phyloP scores from a whole-genome alignment of 2,113 vertebrate genomes.

The Ivindomyrus marchei region DNA sequence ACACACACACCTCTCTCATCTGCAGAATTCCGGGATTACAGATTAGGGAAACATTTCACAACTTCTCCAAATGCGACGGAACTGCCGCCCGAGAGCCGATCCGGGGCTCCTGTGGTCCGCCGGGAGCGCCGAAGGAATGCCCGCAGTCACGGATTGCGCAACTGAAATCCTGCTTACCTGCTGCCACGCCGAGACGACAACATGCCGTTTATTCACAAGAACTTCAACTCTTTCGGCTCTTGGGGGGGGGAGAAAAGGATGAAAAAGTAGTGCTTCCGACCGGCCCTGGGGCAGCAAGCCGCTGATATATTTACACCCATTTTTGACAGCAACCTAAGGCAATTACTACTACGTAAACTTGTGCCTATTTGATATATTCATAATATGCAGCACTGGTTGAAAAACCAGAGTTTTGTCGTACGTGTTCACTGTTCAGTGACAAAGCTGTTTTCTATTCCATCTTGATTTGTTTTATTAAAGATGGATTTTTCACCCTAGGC shows the following conservation, averaged over 20 bases:
- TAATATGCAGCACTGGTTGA: not conserved
- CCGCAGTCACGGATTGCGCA: conserved; percentile 47
- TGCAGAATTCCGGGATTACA: conserved; percentile 16
- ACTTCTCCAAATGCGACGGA: conserved; percentile 15
- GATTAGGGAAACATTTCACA: conserved; percentile 23
- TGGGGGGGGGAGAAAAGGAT: not conserved
- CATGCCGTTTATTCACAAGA: conserved; percentile 41
- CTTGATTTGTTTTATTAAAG: not conserved
- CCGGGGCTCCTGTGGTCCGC: conserved; percentile 44
- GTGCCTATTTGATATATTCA: not conserved
- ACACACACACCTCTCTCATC: not conserved
- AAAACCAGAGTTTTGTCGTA: not conserved
- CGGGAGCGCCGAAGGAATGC: conserved; percentile 52
- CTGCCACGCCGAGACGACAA: conserved; percentile 55
- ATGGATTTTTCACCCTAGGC: not conserved
- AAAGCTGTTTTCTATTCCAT: not conserved
- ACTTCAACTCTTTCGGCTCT: conserved; percentile 28
- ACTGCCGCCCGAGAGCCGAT: not conserved
- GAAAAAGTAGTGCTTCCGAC: conserved; percentile 35
- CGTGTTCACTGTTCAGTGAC: not conserved
- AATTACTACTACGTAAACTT: not conserved
- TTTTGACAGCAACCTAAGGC: not conserved
- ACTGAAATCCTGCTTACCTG: conserved; percentile 64
- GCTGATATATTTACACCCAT: not conserved
- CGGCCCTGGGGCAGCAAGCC: not conserved